A percentile compares a stretch with the other conserved stretches of the same genome.
Conservation (phyloP, 2,113 vertebrate species). For the Laterallus jamaicensis region DNA sequence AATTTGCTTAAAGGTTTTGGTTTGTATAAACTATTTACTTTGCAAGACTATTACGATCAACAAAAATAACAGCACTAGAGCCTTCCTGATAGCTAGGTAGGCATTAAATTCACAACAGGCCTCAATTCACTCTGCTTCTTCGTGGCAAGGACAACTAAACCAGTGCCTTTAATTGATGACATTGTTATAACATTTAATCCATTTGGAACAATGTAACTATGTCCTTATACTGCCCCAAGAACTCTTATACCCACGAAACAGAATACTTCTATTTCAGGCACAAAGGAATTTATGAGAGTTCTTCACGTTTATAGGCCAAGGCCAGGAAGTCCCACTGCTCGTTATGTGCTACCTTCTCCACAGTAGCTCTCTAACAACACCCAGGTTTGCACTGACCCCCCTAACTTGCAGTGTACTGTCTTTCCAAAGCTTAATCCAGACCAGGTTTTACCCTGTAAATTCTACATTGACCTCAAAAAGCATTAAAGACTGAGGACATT, state of each 20-base stretch:
- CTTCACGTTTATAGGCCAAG: not conserved
- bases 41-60: not conserved
- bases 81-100: not conserved
- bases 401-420: rapidly evolving
- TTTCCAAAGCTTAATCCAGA: not conserved
- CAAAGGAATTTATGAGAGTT: not conserved
- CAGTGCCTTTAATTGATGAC: not conserved
- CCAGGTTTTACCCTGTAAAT: not conserved
- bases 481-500: not conserved
- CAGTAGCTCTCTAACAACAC: not conserved
- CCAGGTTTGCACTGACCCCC: not conserved
- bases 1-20: not conserved
- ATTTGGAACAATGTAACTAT: not conserved
- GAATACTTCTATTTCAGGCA: not conserved
- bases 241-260: not conserved
- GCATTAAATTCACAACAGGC: not conserved
- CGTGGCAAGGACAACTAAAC: not conserved
- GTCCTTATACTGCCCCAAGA: not conserved
- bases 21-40: slow-evolving; percentile 7
- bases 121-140: not conserved
- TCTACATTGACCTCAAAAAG: not conserved
- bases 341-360: not conserved
- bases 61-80: not conserved
- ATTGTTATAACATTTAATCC: not conserved
- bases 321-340: not conserved